Percentiles rank a stretch among this genome's conserved stretches.
phyloP scores from a whole-genome alignment of 2,797 vertebrate species.

The Labeo calbasu region DNA sequence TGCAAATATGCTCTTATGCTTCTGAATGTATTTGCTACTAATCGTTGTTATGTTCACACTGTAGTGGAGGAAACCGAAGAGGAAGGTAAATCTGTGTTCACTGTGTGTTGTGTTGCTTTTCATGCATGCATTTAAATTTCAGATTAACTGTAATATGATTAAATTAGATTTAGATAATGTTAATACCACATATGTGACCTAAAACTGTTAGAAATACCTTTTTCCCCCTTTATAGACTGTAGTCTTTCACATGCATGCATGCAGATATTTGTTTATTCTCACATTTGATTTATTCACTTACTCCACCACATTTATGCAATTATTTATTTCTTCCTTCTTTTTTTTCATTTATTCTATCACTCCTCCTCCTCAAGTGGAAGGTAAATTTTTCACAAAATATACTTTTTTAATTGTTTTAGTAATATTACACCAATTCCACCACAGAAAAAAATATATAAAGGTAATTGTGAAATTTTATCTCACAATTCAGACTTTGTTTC shows the following conservation, averaged over 20 bases:
- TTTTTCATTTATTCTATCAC: constrained; percentile 40
- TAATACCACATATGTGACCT: not conserved
- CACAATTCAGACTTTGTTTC: not conserved
- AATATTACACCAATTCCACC: not conserved
- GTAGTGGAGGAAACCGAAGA: constrained; percentile 64
- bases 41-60: constrained; percentile 68
- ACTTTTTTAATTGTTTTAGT: not conserved
- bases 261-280: constrained; percentile 10
- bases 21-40: constrained; percentile 56
- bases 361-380: constrained; percentile 57
- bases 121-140: constrained; percentile 37
- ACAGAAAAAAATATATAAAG: not conserved
- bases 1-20: constrained; percentile 30
- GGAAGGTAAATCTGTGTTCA: constrained; percentile 62
- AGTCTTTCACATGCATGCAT: constrained; percentile 5
- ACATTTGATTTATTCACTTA: not conserved
- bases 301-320: not conserved
- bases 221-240: not conserved
- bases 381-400: constrained; percentile 42
- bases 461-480: not conserved
- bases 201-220: not conserved
- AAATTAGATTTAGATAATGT: not conserved
- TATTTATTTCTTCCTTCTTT: constrained; percentile 33
- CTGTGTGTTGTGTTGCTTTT: constrained; percentile 53
- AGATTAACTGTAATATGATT: not conserved